Evolutionary conservation across 2,888 invertebrate genomes (phyloP), one percentile per base, ranked within the genome.

Genomic region (Eupithecia dodoneata): DNA sequence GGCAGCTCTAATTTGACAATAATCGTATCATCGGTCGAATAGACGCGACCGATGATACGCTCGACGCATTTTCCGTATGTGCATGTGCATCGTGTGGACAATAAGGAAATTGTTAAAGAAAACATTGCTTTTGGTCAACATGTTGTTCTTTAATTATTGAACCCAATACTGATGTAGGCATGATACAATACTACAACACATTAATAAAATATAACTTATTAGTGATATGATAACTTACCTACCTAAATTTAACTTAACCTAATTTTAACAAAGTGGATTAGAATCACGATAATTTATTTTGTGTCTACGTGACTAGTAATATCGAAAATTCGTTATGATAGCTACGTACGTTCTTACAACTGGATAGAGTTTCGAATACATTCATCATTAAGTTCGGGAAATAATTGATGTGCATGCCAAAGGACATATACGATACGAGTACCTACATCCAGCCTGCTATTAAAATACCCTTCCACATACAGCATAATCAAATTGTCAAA

Each of bases 231-330:
- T 42, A 71, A 47, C 72, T 71, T 63, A 73, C 45, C 55, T 77
- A 74, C 42, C 44, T 73, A 55, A 45, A 41, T 45, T 47, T 13
- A 30, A 44, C n/a, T 10, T 70, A 47, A 69, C 45, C 42, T 66
- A 15, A 42, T 42, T 72, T 45, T 49, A 42, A 63, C 65, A 47
- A 65, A 73, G 63, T 49, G 63, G 67, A 73, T 69, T 41, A 67
- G 66, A 76, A 70, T 63, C 45, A 73, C 12, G n/a, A 79, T 73
- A 71, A 30, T 63, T 44, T 67, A 69, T 72, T 76, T 71, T 65
- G 76, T 65, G 70, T 44, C 69, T 76, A 76, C 66, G 78, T 78
- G 78, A 78, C 78, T 78, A 78, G 78, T 78, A 74, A 66, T 66
- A 71, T 73, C 45, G 52, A 72, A 74, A 75, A 75, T 70, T 75